These are phyloP conservation scores for Drosophila eugracilis DNA, from an alignment of 1,140 invertebrate genomes.

Conservation along the genomic window DNA sequence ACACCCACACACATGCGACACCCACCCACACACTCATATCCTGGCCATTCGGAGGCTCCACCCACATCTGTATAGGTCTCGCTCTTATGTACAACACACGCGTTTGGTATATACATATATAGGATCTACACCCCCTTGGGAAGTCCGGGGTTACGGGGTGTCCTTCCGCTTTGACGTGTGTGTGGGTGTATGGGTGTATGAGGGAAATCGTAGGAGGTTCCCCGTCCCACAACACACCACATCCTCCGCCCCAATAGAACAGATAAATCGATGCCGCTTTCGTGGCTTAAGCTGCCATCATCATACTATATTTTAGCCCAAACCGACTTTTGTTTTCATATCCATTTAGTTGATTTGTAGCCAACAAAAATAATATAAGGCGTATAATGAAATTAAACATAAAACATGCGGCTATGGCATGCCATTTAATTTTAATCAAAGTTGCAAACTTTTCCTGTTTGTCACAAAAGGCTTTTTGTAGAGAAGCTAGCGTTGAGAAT, in stretches of 20 bases:
- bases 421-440: conserved; percentile 47
- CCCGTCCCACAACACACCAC: neutral
- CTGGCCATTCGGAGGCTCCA: conserved; percentile 76
- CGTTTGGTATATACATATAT: conserved; percentile 62
- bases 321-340: conserved; percentile 30
- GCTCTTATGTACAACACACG: conserved; percentile 46
- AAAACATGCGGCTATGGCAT: conserved; percentile 27
- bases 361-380: conserved; percentile 30
- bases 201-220: conserved; percentile 17
- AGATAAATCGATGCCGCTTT: conserved; percentile 78
- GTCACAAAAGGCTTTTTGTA: conserved; percentile 20
- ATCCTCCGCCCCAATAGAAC: conserved; percentile 60
- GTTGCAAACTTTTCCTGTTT: conserved; percentile 37
- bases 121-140: conserved; percentile 18
- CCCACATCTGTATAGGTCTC: conserved; percentile 56
- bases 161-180: conserved; percentile 32
- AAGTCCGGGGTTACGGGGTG: conserved; percentile 12
- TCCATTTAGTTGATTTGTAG: conserved; percentile 48
- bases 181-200: conserved; percentile 22
- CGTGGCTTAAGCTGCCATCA: conserved; percentile 27
- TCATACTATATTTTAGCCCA: conserved; percentile 4
- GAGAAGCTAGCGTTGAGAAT: neutral
- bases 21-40: conserved; percentile 38
- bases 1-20: conserved; percentile 44
- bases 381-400: conserved; percentile 42